Evolutionary conservation across 2,113 vertebrate genomes (phyloP).

Genomic region (Alaudala cheleensis): DNA sequence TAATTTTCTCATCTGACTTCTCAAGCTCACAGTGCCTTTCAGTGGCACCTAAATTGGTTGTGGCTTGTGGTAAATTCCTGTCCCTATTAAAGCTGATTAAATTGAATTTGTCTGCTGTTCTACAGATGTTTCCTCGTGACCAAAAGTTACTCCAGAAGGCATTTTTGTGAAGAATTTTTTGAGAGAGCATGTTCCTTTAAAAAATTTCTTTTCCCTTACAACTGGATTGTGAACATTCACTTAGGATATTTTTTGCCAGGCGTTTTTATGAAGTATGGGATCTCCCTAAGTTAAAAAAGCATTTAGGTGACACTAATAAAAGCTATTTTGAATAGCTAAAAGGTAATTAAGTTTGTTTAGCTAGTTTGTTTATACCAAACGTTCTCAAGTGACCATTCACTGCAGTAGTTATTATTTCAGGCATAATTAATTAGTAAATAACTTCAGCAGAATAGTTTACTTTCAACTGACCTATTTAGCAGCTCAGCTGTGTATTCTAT

Average conservation of each 20-base stretch:
- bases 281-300: not conserved
- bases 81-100: not conserved
- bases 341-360: slow-evolving; percentile 25
- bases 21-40: not conserved
- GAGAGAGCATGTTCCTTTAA: not conserved
- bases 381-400: slow-evolving; percentile 30
- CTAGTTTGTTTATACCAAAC: not conserved
- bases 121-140: not conserved
- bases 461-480: slow-evolving; percentile 16
- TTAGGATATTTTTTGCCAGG: not conserved
- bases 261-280: not conserved
- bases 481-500: not conserved
- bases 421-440: slow-evolving; percentile 48
- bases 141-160: not conserved
- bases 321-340: not conserved
- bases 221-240: not conserved
- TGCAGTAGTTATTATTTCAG: slow-evolving; percentile 22
- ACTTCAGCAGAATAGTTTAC: slow-evolving; percentile 9
- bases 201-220: not conserved
- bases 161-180: not conserved
- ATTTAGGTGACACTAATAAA: not conserved
- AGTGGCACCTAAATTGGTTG: too few relatives aligned
- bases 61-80: not conserved
- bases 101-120: not conserved
- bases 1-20: not conserved